Evolutionary conservation across 2,888 invertebrate species (phyloP).

Genomic region (Embidobia sp.): DNA sequence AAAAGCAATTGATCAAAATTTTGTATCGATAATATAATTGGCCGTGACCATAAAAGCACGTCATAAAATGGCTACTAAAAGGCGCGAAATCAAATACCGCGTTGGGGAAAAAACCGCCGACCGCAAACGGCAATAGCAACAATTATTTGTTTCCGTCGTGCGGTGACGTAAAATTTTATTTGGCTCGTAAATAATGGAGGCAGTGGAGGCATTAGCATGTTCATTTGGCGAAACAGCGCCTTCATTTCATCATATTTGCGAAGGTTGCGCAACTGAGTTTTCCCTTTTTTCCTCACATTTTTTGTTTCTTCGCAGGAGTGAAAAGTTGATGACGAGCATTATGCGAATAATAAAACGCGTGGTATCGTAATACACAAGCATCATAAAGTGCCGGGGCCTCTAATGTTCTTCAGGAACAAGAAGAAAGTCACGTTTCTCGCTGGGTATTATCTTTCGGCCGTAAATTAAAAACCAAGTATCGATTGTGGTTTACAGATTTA

Average conservation of each 20-base stretch:
- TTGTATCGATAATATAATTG: conserved; percentile 28
- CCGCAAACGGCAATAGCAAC: conserved; percentile 32
- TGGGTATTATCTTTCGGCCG: conserved; percentile 41
- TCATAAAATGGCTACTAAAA: conserved; percentile 33
- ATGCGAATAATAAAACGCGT: conserved; percentile 42
- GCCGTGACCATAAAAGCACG: conserved; percentile 22
- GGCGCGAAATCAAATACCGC: conserved; percentile 19
- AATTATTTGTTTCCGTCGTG: conserved; percentile 29
- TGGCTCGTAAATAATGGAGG: conserved; percentile 10
- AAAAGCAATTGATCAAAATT: conserved; percentile 7
- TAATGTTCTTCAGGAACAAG: conserved; percentile 40
- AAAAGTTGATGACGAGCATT: conserved; percentile 22
- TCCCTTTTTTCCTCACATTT: background rate
- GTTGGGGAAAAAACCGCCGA: conserved; percentile 1
- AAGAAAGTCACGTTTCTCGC: conserved; percentile 52
- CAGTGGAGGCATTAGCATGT: conserved; percentile 16
- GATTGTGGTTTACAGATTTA: conserved; percentile 54
- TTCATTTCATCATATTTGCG: conserved; percentile 19
- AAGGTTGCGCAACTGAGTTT: conserved; percentile 8
- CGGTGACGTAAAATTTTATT: conserved; percentile 13
- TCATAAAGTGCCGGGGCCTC: conserved; percentile 34
- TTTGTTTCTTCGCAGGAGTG: background rate
- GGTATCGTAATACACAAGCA: conserved; percentile 42
- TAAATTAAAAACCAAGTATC: conserved; percentile 58
- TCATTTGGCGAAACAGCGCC: conserved; percentile 8